A percentile compares a stretch with the other conserved stretches of the same genome.
Evolutionary conservation across 2,113 vertebrate species (phyloP).

Genomic region (Cebidichthys violaceus): DNA sequence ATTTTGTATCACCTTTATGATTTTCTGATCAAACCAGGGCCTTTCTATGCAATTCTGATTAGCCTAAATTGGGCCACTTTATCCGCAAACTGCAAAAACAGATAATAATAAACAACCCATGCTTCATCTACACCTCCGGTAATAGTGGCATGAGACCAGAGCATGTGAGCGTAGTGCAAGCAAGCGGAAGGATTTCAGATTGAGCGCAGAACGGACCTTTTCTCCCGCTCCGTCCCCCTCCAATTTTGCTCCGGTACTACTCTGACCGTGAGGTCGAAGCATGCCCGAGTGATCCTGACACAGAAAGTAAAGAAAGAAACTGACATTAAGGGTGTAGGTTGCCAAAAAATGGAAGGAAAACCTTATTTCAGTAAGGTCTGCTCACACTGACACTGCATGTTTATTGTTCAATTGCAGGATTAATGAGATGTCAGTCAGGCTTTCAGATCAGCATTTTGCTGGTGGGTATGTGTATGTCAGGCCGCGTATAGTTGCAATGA

Average conservation of each 20-base stretch:
- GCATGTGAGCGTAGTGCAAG: background rate
- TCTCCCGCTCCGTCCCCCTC: background rate
- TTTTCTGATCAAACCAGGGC: too few species aligned
- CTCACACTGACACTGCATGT: constrained; percentile 25
- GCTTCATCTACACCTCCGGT: too few species aligned
- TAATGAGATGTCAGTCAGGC: constrained; percentile 44
- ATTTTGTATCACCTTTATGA: too few species aligned
- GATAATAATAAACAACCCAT: too few species aligned
- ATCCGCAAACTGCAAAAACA: too few species aligned
- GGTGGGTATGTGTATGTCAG: constrained; percentile 39
- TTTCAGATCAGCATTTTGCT: constrained; percentile 32
- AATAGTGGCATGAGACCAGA: background rate
- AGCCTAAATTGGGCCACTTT: too few species aligned
- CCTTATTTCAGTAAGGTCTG: constrained; percentile 21
- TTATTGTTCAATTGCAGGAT: constrained; percentile 24
- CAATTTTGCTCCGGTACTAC: background rate
- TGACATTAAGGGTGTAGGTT: constrained; percentile 41
- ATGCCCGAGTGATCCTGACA: background rate
- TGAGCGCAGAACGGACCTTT: background rate
- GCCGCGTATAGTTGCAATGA: constrained; percentile 6
- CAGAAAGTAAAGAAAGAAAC: background rate
- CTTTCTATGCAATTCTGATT: too few species aligned
- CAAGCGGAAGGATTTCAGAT: background rate
- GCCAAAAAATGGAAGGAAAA: constrained; percentile 29
- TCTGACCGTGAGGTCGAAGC: background rate